Evolutionary conservation across 2,888 invertebrate genomes (phyloP).

Genomic region (Gnatocerus cornutus): DNA sequence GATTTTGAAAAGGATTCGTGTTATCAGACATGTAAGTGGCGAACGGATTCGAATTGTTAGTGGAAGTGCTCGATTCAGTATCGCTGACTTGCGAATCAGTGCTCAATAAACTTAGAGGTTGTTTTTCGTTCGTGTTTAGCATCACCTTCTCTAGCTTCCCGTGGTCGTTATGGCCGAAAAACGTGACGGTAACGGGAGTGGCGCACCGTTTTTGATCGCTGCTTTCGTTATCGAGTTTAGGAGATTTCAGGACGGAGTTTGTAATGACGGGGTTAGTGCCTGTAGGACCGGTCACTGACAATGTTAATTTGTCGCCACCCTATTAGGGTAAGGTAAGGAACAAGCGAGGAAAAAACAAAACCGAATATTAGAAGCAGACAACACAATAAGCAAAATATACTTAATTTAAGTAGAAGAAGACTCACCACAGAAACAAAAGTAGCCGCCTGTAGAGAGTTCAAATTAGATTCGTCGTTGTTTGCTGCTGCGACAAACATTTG

Average conservation of each 20-base stretch:
- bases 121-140: conserved; percentile 54
- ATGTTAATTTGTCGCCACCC: conserved; percentile 82
- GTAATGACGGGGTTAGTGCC: conserved; percentile 50
- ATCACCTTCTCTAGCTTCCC: conserved; percentile 67
- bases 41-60: conserved; percentile 65
- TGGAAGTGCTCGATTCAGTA: conserved; percentile 52
- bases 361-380: conserved; percentile 49
- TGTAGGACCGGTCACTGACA: conserved; percentile 76
- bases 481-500: conserved; percentile 74
- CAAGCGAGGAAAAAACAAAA: conserved; percentile 37
- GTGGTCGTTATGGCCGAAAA: conserved; percentile 70
- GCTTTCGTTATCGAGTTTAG: conserved; percentile 55
- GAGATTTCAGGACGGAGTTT: conserved; percentile 48
- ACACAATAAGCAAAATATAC: conserved; percentile 45
- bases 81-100: conserved; percentile 53
- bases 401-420: conserved; percentile 55
- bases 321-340: conserved; percentile 60
- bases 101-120: conserved; percentile 58
- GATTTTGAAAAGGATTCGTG: conserved; percentile 72
- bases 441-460: conserved; percentile 75
- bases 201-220: conserved; percentile 65
- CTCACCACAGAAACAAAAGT: conserved; percentile 87
- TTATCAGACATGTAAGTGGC: conserved; percentile 62
- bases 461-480: conserved; percentile 68
- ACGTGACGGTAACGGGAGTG: conserved; percentile 78